Evolutionary conservation across 2,797 vertebrate species (phyloP), one percentile per base, ranked within the genome.

Genomic region (Hipposideros larvatus): DNA sequence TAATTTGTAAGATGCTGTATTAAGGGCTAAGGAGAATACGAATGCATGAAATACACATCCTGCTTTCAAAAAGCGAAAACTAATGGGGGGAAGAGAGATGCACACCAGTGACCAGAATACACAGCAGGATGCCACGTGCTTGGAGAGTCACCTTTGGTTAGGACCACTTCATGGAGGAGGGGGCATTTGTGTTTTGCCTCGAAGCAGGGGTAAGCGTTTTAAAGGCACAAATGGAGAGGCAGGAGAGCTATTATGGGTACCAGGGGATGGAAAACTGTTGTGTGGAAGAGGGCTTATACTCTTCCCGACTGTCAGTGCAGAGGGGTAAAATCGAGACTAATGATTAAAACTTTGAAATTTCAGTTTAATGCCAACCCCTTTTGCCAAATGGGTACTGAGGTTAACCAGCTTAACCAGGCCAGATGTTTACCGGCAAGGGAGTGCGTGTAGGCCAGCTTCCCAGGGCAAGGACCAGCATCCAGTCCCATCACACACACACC

Each of bases 101-200:
- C 5, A 1, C 6, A 5, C 59, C 41, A 13, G 0, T 8, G 48
- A n/a, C n/a, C n/a, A 34, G 82, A n/a, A 19, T 5, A 2, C 2
- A 1, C 22, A 26, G n/a, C 11, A 2, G 15, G 19, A 2, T 9
- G 9, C 4, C 57, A 24, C 0, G 2, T 0, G 2, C 61, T 34
- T 65, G 70, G 53, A n/a, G 13, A 43, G 4, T n/a, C 26, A 13
- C 21, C 77, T 61, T 41, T 24, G 31, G 37, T n/a, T 34, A 18
- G 19, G 28, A 11, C 3, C 8, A 0, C 73, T 71, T 66, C 34
- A 10, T 1, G 16, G 57, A 28, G 51, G 41, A 31, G 21, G 1
- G 1, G 46, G 5, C 0, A 31, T 75, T 53, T 28, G 53, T 41
- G 4, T 24, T n/a, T 61, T 48, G 9, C 8, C 57, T 63, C 31